Percentiles rank a stretch among this genome's conserved stretches.
These are phyloP conservation scores for Lophochroa leadbeateri DNA, from an alignment of 2,113 vertebrate genomes.

Conservation along the genomic window DNA sequence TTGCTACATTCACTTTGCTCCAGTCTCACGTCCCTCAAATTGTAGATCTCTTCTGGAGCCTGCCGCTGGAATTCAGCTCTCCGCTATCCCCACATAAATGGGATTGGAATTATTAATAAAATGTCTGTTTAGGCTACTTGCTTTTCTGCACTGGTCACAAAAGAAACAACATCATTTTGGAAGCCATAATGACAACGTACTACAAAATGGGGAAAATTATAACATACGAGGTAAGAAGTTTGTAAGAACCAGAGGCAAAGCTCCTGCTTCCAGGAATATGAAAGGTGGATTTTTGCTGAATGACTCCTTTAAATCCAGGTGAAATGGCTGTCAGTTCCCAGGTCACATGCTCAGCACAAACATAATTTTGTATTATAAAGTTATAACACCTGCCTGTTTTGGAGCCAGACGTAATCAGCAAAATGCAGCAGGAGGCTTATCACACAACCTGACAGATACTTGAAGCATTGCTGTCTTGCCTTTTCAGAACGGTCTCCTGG, in stretches of 20 bases:
- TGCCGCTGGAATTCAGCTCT: too few species aligned
- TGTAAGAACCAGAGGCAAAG: not conserved
- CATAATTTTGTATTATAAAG: not conserved
- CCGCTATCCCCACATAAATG: too few species aligned
- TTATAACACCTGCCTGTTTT: not conserved
- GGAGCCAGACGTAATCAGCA: not conserved
- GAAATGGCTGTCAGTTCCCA: not conserved
- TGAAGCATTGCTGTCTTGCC: not conserved
- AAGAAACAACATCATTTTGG: not conserved
- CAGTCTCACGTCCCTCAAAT: fast-evolving
- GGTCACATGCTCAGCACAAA: not conserved
- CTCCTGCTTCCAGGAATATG: not conserved
- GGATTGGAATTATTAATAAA: too few species aligned
- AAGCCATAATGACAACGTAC: not conserved
- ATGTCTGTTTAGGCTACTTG: too few species aligned
- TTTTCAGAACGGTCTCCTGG: not conserved
- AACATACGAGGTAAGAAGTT: not conserved
- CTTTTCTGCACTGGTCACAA: not conserved
- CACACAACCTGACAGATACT: not conserved
- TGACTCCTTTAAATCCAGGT: not conserved
- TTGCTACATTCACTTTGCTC: not conserved
- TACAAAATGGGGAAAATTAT: not conserved
- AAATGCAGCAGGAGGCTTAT: not conserved
- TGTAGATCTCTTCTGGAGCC: not conserved
- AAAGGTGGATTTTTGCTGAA: not conserved